Evolutionary conservation across 2,797 vertebrate species (phyloP), one percentile per base, ranked within the genome.

Genomic region (Nyctalus aviator): DNA sequence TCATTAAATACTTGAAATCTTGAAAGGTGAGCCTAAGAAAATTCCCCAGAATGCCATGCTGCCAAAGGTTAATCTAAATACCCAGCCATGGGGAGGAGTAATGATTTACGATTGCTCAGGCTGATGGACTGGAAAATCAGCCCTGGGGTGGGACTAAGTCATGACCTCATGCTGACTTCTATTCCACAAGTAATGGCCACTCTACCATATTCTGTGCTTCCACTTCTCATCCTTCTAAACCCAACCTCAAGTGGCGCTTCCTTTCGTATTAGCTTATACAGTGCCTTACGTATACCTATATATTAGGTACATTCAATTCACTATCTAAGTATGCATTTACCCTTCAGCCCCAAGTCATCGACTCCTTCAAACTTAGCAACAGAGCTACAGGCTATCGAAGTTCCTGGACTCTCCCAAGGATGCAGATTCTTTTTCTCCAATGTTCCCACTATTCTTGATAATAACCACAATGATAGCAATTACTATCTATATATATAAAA

Each of bases 1-100:
- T 44, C 66, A 53, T 78, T 92, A 83, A 94, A 85, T 85, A 85
- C 6, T 25, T 48, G 68, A 91, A 48, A 15, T 62, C 32, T 64
- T 92, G 12, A 95, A 95, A 90, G 4, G 11, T 73, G 13, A 79
- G 11, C 30, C 72, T 79, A 62, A 75, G 46, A 87, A 87, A 75
- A 90, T 37, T 68, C 12, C 21, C 25, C 14, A 44, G 81, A 50
- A 59, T 73, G 35, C 32, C 48, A 82, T 15, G 32, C 75, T 69
- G 35, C 21, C n/a, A 68, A 83, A 78, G 48, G 62, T 21, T 87
- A 73, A 68, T 23, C 35, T 75, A 55, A 68, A 84, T 9, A 23
- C 4, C 21, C 21, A 32, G 12, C 2, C 25, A 27, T 18, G 27
- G 48, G 6, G 15, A 83, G 17, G 30, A 48, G 11, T 69, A 21